Base-by-base conservation (phyloP, 2,888 invertebrate genomes). In the Trichopria drosophilae region DNA sequence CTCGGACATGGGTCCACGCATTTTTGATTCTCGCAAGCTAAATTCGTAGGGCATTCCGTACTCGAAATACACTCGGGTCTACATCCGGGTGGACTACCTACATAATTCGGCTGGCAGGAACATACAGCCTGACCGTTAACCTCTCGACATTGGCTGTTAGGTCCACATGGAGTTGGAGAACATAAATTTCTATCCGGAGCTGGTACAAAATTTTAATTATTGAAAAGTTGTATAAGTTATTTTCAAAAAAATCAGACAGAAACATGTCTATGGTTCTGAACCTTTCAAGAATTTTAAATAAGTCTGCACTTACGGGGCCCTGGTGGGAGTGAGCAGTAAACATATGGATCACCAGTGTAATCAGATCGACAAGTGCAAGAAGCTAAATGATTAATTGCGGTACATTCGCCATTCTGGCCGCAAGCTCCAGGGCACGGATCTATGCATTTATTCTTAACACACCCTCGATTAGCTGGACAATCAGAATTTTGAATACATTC, bases 341-440 rank as follows among this genome's bases (percentile, higher is more conserved):
- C 78, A 76, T 89, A 90, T 20, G 92, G 89, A 78, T 90, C 85
- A 20, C 90, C 90, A 7, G 83, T 79, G 69, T 83, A 85, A 58
- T 83, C 83, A 26, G 76, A 59, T 15, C 79, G 74, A 64, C 90
- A 90, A 34, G 80, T 80, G 69, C 93, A 93, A 59, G 84, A 83
- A 6, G 91, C 88, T 58, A 85, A 78, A 66, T 90, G 90, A 61
- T 86, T 84, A 13, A 88, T 81, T 23, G 87, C 86, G 76, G 85
- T 82, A 66, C 91, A 92, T 62, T 82, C 77, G 12, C 89, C 84
- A 69, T 86, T 86, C 41, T 80, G 78, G 41, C 90, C 92, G 67
- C 92, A 92, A 42, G 85, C 82, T 41, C 88, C 90, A 51, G 84
- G 82, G 63, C 90, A 88, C 35, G 87, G 87, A 67, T 87, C 82